Conservation (phyloP, 1,140 invertebrate species). For the Heliothis subflexa region DNA sequence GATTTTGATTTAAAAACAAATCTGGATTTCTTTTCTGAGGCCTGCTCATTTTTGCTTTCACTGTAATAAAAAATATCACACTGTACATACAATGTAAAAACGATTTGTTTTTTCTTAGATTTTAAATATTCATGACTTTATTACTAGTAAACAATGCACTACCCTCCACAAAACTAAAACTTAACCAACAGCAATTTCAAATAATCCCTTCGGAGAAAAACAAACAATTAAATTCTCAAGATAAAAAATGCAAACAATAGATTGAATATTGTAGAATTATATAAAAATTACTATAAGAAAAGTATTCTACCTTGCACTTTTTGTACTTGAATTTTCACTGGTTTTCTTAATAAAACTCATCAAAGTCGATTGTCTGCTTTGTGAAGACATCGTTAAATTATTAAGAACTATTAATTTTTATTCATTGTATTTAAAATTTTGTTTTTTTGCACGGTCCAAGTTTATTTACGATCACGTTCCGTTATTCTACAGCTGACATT, state of each 20-base stretch:
- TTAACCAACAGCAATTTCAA: too few species aligned
- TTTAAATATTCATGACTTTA: too few species aligned
- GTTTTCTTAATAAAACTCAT: slow-evolving; percentile 67
- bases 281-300: background rate
- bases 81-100: background rate
- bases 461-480: background rate
- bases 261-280: too few species aligned
- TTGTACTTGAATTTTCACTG: slow-evolving; percentile 41
- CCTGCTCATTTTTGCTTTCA: slow-evolving; percentile 48
- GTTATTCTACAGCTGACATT: background rate
- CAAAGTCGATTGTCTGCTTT: slow-evolving; percentile 60
- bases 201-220: too few species aligned
- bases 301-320: background rate
- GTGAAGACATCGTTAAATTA: slow-evolving; percentile 27
- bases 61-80: slow-evolving; percentile 33
- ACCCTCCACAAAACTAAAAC: too few species aligned
- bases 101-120: too few species aligned
- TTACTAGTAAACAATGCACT: too few species aligned
- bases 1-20: slow-evolving; percentile 73
- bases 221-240: too few species aligned
- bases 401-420: background rate
- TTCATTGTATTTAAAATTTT: slow-evolving; percentile 4
- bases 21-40: slow-evolving; percentile 66
- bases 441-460: too few species aligned
- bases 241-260: too few species aligned